Percentiles rank a stretch among this genome's conserved stretches.
Evolutionary conservation across 2,113 vertebrate species (phyloP).

Genomic region (Xyrauchen texanus): DNA sequence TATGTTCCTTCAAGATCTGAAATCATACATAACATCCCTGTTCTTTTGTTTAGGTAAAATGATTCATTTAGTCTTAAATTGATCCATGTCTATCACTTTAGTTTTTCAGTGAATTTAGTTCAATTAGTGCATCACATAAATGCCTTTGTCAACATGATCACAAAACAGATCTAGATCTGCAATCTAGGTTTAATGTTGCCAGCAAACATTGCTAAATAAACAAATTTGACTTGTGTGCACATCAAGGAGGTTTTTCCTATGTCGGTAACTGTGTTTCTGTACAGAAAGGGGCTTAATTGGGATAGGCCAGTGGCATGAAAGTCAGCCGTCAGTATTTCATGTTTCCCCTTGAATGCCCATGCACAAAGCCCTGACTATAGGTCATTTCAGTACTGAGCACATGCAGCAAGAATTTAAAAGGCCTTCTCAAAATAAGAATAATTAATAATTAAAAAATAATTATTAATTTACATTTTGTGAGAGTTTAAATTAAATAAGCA

Average conservation of each 20-base stretch:
- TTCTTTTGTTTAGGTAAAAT: background rate
- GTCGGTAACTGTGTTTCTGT: conserved; percentile 8
- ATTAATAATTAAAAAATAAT: no score
- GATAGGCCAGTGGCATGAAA: conserved; percentile 26
- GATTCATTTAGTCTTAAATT: background rate
- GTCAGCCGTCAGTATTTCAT: conserved; percentile 15
- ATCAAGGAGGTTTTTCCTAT: background rate
- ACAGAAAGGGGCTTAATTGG: conserved; percentile 9
- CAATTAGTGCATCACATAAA: background rate
- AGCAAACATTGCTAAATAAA: background rate
- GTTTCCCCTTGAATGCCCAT: conserved; percentile 37
- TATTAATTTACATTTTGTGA: no score
- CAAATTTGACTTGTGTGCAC: background rate
- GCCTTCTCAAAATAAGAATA: no score
- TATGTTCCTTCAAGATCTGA: background rate
- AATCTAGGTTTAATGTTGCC: background rate
- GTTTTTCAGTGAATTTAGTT: no score
- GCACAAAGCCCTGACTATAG: conserved; percentile 24
- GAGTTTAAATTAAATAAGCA: no score
- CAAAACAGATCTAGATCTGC: no score
- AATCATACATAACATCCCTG: background rate
- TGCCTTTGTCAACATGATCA: no score
- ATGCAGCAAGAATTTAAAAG: no score
- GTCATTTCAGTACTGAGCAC: conserved; percentile 16
- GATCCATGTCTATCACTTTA: no score